These are phyloP conservation scores for Tinamus guttatus DNA, from an alignment of 2,113 vertebrate species.

Conservation along the genomic window DNA sequence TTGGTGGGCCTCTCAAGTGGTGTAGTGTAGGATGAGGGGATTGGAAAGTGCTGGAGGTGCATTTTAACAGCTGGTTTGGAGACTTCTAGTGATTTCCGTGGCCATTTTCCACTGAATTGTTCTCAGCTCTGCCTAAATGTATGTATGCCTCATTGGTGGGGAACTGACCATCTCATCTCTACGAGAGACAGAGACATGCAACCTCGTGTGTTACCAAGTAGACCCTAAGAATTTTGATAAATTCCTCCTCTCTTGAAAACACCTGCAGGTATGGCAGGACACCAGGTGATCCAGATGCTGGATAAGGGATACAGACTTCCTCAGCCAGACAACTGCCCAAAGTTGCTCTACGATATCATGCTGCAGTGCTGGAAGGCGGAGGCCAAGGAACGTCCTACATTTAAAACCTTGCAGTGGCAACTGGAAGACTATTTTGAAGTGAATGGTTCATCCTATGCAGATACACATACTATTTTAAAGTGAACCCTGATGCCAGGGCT, in stretches of 20 bases:
- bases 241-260: neutral
- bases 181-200: accelerated
- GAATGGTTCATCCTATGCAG: conserved; percentile 62
- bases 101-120: accelerated
- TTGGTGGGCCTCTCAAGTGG: neutral
- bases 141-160: accelerated
- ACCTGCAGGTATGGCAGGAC: conserved; percentile 82
- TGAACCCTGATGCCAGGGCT: neutral
- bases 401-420: conserved; percentile 83
- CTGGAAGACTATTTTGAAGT: conserved; percentile 86
- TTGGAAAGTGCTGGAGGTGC: neutral
- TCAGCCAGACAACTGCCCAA: conserved; percentile 81
- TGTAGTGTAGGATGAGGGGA: accelerated
- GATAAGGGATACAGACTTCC: conserved; percentile 85
- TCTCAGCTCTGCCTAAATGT: neutral
- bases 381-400: conserved; percentile 81
- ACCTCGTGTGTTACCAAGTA: accelerated
- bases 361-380: conserved; percentile 84
- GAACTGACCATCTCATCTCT: accelerated
- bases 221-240: neutral
- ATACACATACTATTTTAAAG: conserved; percentile 6
- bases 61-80: neutral
- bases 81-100: neutral
- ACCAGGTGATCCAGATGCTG: conserved; percentile 85
- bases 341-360: conserved; percentile 86